Conservation (phyloP, 1,140 invertebrate genomes). For the Pseudomyrmex cubaensis region DNA sequence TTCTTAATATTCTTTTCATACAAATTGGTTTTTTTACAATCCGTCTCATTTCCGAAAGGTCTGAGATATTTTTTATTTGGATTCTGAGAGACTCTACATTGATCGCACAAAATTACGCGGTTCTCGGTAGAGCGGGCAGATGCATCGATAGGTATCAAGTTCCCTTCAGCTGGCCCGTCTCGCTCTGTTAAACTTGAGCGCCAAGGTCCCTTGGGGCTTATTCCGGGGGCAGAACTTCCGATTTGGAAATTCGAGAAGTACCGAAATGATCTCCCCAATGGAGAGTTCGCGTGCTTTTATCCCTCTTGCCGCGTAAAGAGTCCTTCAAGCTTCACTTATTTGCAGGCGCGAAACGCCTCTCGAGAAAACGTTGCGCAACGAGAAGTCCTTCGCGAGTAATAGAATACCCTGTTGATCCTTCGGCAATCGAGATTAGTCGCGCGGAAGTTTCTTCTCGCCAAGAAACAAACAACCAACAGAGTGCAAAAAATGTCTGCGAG, state of each 20-base stretch:
- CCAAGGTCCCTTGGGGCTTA: conserved; percentile 13
- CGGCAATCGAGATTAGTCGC: background rate
- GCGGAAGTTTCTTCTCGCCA: background rate
- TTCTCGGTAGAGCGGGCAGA: background rate
- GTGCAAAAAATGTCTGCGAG: background rate
- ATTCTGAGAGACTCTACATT: background rate
- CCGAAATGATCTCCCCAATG: background rate
- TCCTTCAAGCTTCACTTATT: conserved; percentile 52
- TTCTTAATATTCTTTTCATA: background rate
- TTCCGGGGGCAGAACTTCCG: conserved; percentile 28
- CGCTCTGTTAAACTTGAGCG: background rate
- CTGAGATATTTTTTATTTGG: conserved; percentile 8
- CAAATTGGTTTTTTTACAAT: background rate
- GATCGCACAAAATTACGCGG: background rate
- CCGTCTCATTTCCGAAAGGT: background rate
- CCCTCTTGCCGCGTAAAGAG: conserved; percentile 9
- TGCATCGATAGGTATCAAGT: conserved; percentile 27
- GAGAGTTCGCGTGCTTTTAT: too few relatives aligned
- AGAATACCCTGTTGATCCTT: conserved; percentile 38
- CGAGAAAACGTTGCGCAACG: conserved; percentile 46
- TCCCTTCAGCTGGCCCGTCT: conserved; percentile 14
- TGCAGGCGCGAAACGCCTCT: background rate
- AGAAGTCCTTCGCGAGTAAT: conserved; percentile 31
- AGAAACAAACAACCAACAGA: background rate
- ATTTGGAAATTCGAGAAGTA: conserved; percentile 64